A percentile compares a stretch with the other conserved stretches of the same genome.
phyloP scores from a whole-genome alignment of 2,113 vertebrate species.

The Anarrhichthys ocellatus region DNA sequence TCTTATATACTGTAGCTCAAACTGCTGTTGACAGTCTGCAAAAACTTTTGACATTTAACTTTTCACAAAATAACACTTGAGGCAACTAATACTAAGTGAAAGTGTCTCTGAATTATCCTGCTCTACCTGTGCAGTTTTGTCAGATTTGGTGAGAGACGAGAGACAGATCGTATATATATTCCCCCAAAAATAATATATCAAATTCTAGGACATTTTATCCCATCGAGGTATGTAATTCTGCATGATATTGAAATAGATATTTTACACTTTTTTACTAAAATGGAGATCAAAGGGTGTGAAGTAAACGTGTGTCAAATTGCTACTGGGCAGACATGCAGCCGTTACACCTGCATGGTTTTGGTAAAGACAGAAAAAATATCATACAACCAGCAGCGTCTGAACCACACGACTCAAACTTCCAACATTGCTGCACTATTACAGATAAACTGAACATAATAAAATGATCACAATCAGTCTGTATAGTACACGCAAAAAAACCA shows the following conservation, averaged over 20 bases:
- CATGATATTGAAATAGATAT: conserved; percentile 37
- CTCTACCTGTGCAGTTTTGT: conserved; percentile 14
- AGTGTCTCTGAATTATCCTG: conserved; percentile 27
- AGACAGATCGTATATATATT: conserved; percentile 38
- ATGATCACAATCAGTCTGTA: not conserved
- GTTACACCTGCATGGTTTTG: conserved; percentile 30
- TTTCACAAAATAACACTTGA: conserved; percentile 48
- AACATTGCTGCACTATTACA: not conserved
- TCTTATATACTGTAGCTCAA: conserved; percentile 47
- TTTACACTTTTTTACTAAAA: conserved; percentile 37
- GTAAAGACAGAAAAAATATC: conserved; percentile 28
- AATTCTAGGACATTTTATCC: conserved; percentile 47
- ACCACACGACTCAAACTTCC: not conserved
- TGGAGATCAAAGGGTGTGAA: conserved; percentile 44
- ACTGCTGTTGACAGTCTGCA: conserved; percentile 56
- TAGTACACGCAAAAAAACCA: not conserved
- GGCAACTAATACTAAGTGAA: conserved; percentile 43
- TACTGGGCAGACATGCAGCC: conserved; percentile 9
- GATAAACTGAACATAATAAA: conserved; percentile 12
- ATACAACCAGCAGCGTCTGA: conserved; percentile 10
- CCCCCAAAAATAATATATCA: conserved; percentile 40
- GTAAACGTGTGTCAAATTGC: conserved; percentile 46
- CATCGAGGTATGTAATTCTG: conserved; percentile 34
- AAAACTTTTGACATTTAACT: conserved; percentile 59
- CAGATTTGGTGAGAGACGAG: conserved; percentile 32